Percentiles rank a stretch among this genome's conserved stretches.
phyloP scores from a whole-genome alignment of 2,113 vertebrate genomes.

The cat (Felis catus) region F.catus_Fca126_mat1.0 CM031412.1:238387501-238388000 shows the following conservation, averaged over 20 bases:
- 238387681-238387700: neutral
- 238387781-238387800: neutral
- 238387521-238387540: neutral
- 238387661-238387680: neutral
- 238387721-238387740: neutral
- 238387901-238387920: neutral
- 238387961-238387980: neutral
- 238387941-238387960: neutral
- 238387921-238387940: rapidly evolving
- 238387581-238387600: neutral
- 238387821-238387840: rapidly evolving
- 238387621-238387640: neutral
- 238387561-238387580: rapidly evolving
- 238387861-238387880: neutral
- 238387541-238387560: rapidly evolving
- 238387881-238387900: neutral
- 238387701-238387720: neutral
- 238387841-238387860: neutral
- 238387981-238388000: neutral
- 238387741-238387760: neutral
- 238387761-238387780: too few relatives aligned
- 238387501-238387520: neutral
- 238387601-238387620: neutral
- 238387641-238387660: neutral
- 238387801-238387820: neutral